A percentile compares a stretch with the other conserved stretches of the same genome.
These are phyloP conservation scores for Actenoides hombroni DNA, from an alignment of 2,113 vertebrate genomes.

Conservation along the genomic window DNA sequence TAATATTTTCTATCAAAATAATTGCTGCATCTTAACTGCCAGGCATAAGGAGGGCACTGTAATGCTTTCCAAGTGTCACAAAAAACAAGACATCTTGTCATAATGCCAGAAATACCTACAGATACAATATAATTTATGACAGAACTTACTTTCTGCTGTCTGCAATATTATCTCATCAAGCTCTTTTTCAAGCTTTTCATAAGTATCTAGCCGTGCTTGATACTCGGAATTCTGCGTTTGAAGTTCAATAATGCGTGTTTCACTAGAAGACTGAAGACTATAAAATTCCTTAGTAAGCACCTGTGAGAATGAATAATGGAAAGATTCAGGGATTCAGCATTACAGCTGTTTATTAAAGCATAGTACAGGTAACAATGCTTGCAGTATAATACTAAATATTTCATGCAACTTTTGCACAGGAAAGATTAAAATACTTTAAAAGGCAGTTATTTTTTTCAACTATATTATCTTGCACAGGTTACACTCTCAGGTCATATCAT, in stretches of 20 bases:
- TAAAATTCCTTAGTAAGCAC: conserved; percentile 98
- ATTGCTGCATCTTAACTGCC: not conserved
- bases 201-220: conserved; percentile 86
- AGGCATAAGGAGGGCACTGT: not conserved
- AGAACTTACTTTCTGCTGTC: conserved; percentile 89
- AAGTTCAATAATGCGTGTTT: conserved; percentile 87
- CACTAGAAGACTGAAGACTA: conserved; percentile 89
- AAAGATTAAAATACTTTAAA: not conserved
- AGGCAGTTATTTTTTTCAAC: not conserved
- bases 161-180: conserved; percentile 96
- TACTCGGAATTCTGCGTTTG: conserved; percentile 88
- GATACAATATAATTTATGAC: not conserved
- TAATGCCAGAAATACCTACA: not conserved
- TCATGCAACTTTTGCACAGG: not conserved
- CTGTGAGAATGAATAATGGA: conserved; percentile 64
- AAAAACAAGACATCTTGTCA: conserved; percentile 7
- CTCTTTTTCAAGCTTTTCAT: conserved; percentile 92
- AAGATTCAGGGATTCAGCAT: not conserved
- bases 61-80: not conserved
- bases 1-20: conserved; percentile 11
- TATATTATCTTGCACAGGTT: not conserved
- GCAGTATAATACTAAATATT: not conserved
- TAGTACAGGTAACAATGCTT: not conserved
- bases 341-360: not conserved
- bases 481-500: not conserved